Evolutionary conservation across 1,140 invertebrate genomes (phyloP).

Genomic region (Bombus ignitus): DNA sequence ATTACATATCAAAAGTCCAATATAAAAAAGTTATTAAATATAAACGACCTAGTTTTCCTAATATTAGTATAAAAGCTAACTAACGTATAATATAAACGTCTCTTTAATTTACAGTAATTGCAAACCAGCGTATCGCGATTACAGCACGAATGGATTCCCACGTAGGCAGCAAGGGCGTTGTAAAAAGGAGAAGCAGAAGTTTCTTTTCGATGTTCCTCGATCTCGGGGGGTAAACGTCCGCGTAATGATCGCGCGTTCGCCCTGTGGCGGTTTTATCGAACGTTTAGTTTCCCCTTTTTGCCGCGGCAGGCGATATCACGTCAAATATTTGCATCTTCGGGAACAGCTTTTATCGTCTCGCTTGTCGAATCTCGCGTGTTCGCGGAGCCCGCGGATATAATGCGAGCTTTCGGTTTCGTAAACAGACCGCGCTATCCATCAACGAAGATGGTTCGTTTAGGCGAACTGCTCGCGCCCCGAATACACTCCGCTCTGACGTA

Average conservation of each 20-base stretch:
- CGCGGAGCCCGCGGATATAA: constrained; percentile 29
- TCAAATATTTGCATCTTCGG: constrained; percentile 51
- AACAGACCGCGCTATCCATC: constrained; percentile 39
- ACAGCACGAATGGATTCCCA: not conserved
- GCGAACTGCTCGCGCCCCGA: not conserved
- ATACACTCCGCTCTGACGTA: constrained; percentile 5
- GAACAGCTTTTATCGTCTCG: constrained; percentile 38
- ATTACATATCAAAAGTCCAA: no score
- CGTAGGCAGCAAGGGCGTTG: not conserved
- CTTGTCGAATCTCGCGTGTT: constrained; percentile 6
- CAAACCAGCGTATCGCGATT: not conserved
- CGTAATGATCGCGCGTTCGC: constrained; percentile 19
- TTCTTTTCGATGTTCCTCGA: not conserved
- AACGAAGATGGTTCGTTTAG: constrained; percentile 26
- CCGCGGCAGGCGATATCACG: not conserved
- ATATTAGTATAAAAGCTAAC: no score
- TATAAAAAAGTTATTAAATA: not conserved
- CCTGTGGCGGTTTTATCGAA: constrained; percentile 21
- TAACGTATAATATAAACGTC: not conserved
- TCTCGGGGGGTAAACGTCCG: not conserved
- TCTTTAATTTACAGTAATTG: not conserved
- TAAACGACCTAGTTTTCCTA: not conserved
- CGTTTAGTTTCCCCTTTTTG: constrained; percentile 8
- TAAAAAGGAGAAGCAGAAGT: not conserved
- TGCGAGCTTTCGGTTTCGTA: constrained; percentile 29